Evolutionary conservation across 2,797 vertebrate species (phyloP), one percentile per base, ranked within the genome.

Genomic region (Fratercula arctica): DNA sequence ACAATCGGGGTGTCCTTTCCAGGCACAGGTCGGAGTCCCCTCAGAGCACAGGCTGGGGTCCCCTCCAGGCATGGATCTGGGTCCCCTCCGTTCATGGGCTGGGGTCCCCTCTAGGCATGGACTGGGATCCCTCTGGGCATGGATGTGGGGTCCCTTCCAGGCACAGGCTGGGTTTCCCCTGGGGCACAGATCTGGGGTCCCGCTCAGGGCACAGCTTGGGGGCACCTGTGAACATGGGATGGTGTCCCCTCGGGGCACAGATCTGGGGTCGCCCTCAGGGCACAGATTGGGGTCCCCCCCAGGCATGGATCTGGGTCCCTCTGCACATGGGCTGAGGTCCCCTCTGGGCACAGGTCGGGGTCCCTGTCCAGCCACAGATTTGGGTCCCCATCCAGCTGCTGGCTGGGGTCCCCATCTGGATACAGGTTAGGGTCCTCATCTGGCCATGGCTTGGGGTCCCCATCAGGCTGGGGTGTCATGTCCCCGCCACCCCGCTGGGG

Each of bases 391-490:
- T 11, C 28, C n/a, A 5, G 39, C 37, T 48, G 43, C 31, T n/a
- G 41, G 6, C 13, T 23, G 19, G 46, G 31, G 54, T 66, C 66
- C 10, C 57, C 20, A 3, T 3, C 33, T 33, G 26, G 26, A 4
- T 21, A 35, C 2, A 11, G 16, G 4, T 13, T 50, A 8, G 70
- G 45, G 84, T 63, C 53, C 60, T 37, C 18, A 3, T 26, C 37
- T 14, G 25, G 53, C 10, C 3, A 2, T 1, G 19, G 37, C 5
- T 23, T 66, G n/a, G 45, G 53, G 25, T 50, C 20, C 35, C 53
- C 3, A 2, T 37, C 35, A 29, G 51, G 12, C 14, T 51, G 59
- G 87, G 35, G 13, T 59, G 41, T 69, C 1, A 0, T 13, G 6
- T 24, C 41, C 37, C 43, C 7, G 0, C 10, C 33, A 29, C 41